Evolutionary conservation across 2,113 vertebrate genomes (phyloP).

Genomic region (Ceyx margarethae): DNA sequence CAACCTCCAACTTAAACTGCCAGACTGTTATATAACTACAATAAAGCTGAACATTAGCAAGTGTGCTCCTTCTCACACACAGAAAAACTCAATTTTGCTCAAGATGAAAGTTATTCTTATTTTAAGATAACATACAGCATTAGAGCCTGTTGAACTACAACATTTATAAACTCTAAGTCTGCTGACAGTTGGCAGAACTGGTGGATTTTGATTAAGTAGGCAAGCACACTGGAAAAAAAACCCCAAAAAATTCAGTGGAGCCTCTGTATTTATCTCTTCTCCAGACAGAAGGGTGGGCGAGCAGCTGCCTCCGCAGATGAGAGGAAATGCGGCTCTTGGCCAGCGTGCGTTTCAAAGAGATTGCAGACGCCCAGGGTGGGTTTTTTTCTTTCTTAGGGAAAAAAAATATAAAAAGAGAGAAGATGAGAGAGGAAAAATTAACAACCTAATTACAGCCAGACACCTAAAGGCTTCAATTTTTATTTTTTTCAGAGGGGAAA

Average conservation of each 20-base stretch:
- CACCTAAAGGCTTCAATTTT: neutral
- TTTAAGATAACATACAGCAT: neutral
- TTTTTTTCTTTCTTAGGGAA: neutral
- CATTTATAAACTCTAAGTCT: neutral
- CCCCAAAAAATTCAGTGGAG: neutral
- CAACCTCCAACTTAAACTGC: neutral
- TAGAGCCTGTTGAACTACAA: neutral
- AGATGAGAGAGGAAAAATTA: neutral
- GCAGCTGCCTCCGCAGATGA: neutral
- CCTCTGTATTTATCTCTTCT: neutral
- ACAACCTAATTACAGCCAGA: neutral
- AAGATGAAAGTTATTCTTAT: neutral
- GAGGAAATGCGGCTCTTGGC: neutral
- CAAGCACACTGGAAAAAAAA: neutral
- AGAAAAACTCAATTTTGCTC: neutral
- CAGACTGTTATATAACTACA: conserved; percentile 2
- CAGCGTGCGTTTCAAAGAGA: neutral
- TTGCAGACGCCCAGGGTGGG: neutral
- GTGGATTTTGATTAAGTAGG: conserved; percentile 1
- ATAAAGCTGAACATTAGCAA: neutral
- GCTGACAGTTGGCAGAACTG: conserved; percentile 21
- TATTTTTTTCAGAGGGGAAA: neutral
- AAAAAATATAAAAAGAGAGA: neutral
- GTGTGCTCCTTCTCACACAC: neutral
- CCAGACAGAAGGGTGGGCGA: conserved; percentile 14